Base-by-base conservation (phyloP, 2,113 vertebrate species). In the Malurus alboscapulatus region DNA sequence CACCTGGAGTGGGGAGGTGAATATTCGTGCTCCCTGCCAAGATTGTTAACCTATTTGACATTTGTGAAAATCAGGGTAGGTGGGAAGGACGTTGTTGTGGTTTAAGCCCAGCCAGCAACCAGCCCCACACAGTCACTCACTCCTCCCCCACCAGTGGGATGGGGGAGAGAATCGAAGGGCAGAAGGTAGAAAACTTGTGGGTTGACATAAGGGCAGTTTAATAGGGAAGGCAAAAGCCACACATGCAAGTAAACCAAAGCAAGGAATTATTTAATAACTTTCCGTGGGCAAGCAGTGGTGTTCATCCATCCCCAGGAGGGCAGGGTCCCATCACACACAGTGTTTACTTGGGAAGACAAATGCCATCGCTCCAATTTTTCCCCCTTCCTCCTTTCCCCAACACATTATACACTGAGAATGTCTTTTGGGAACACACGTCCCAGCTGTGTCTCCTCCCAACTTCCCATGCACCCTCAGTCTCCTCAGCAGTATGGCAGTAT, bases 61-160 rank as follows among this genome's bases (percentile, higher is more conserved):
- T 68, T 53, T 67, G 73, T 68, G 55, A 66, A 74, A 59, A 53
- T 59, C 29, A 42, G 27, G 4, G 26, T 34, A 17, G 32, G 26
- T 21, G 58, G 67, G 44, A 36, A 44, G 13, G 22, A 51, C 1
- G 0, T 44, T 74, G 32, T 38, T 36, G 32, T 53, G 21, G 14
- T 59, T 86, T 68, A 53, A 76, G 44, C 30, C 38, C 32, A 68
- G 26, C 26, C 72, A 59, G 11, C 32, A 76, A 59, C 26, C 26
- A 51, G 21, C 12, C 54, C 38, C 54, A 51, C 5, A 9, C 9
- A 51, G 2, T 36, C 0, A 0, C 17, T 67, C 32, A 40, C 16
- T 48, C 30, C 17, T 47, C 21, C 48, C 14, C 17, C 50, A 32
- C 26, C 12, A 29, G 42, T 40, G 50, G 24, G 27, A 74, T 48